A percentile compares a stretch with the other conserved stretches of the same genome.
phyloP scores from a whole-genome alignment of 2,888 invertebrate genomes.

The Hemicrepidius hirtus region DNA sequence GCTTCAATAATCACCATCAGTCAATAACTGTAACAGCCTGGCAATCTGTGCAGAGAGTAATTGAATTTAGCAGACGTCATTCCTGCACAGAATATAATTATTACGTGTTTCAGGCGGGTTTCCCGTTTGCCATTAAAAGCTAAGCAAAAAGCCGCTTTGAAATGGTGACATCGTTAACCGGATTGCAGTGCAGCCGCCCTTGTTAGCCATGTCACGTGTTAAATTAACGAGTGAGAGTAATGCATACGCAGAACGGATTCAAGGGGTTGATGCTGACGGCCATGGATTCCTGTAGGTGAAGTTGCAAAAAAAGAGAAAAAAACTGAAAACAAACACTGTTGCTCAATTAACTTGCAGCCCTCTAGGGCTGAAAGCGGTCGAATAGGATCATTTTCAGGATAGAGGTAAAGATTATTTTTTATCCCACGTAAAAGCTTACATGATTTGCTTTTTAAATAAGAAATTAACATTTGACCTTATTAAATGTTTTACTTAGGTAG shows the following conservation, averaged over 20 bases:
- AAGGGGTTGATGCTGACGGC: conserved; percentile 1
- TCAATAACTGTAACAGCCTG: conserved; percentile 34
- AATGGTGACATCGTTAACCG: conserved; percentile 47
- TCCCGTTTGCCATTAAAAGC: conserved; percentile 42
- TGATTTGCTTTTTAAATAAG: too few species aligned
- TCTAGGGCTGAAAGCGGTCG: conserved; percentile 16
- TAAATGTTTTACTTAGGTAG: too few species aligned
- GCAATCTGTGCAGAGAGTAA: conserved; percentile 36
- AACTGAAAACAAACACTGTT: conserved; percentile 8
- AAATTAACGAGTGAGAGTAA: conserved; percentile 46
- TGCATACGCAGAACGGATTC: conserved; percentile 35
- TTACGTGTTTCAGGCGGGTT: conserved; percentile 41
- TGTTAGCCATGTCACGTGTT: conserved; percentile 49
- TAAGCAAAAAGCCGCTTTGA: conserved; percentile 48
- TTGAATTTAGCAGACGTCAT: conserved; percentile 36
- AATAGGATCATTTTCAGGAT: conserved; percentile 13
- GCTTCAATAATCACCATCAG: conserved; percentile 23
- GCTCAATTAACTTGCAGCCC: conserved; percentile 17
- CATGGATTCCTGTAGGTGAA: conserved; percentile 9
- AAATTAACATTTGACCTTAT: too few species aligned
- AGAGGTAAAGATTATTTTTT: conserved; percentile 15
- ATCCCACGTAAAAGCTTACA: background rate
- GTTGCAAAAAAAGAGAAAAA: conserved; percentile 14
- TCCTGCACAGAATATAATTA: conserved; percentile 42
- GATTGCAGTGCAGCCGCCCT: conserved; percentile 45